phyloP scores from a whole-genome alignment of 2,797 vertebrate species.

The Serranus cabrilla region DNA sequence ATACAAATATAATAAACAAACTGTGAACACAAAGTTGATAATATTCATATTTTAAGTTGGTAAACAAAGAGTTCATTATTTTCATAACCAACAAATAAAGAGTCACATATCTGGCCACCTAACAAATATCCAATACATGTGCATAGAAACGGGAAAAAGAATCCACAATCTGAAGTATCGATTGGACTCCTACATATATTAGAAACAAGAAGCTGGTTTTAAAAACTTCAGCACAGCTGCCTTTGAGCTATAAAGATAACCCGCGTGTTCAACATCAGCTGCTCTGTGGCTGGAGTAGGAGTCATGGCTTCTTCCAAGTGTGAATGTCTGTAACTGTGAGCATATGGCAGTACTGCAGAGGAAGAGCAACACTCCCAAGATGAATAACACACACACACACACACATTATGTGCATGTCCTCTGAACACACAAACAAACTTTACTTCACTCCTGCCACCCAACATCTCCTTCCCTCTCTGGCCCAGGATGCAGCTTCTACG shows the following conservation, averaged over 20 bases:
- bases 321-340: slow-evolving; percentile 20
- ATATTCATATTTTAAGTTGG: neutral
- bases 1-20: no score
- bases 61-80: neutral
- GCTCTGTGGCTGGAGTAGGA: neutral
- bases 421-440: slow-evolving; percentile 18
- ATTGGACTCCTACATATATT: slow-evolving; percentile 1
- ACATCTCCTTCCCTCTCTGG: slow-evolving; percentile 33
- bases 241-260: slow-evolving; percentile 15
- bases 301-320: slow-evolving; percentile 8
- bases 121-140: neutral
- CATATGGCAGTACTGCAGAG: slow-evolving; percentile 12
- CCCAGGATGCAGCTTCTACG: slow-evolving; percentile 22
- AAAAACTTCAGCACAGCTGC: slow-evolving; percentile 11
- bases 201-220: neutral
- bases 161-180: neutral
- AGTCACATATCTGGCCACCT: neutral
- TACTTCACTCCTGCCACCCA: slow-evolving; percentile 34
- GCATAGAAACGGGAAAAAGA: neutral
- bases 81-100: neutral
- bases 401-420: slow-evolving; percentile 16
- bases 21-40: neutral
- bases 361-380: slow-evolving; percentile 18
- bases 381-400: slow-evolving; percentile 12
- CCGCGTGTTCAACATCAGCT: slow-evolving; percentile 6